phyloP scores from a whole-genome alignment of 2,113 vertebrate species.

The Uropsilus gracilis region DNA sequence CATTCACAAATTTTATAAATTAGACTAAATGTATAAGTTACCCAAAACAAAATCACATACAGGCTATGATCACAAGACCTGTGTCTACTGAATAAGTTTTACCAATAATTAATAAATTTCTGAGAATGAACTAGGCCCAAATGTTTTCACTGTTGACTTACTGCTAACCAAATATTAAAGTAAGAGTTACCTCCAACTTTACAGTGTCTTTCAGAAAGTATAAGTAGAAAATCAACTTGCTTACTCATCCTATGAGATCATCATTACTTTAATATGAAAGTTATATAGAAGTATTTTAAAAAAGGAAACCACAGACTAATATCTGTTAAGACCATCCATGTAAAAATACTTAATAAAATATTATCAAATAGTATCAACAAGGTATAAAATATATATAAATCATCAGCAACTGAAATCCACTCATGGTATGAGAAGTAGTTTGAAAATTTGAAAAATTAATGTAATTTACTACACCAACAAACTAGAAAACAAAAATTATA shows the following conservation, averaged over 20 bases:
- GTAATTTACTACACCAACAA: neutral
- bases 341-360: neutral
- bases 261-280: neutral
- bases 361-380: neutral
- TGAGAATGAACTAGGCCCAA: neutral
- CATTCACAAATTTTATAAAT: neutral
- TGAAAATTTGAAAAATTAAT: neutral
- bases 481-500: neutral
- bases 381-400: neutral
- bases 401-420: neutral
- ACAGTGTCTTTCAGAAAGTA: neutral
- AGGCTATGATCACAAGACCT: neutral
- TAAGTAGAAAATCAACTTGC: neutral
- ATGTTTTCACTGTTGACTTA: neutral
- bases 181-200: neutral
- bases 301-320: neutral
- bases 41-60: neutral
- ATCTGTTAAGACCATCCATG: neutral
- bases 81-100: neutral
- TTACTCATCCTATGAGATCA: neutral
- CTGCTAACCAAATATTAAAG: neutral
- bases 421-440: neutral
- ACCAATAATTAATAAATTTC: neutral
- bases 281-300: neutral
- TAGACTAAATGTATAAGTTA: neutral